phyloP scores from a whole-genome alignment of 2,113 vertebrate species.

The Meleagris gallopavo region DNA sequence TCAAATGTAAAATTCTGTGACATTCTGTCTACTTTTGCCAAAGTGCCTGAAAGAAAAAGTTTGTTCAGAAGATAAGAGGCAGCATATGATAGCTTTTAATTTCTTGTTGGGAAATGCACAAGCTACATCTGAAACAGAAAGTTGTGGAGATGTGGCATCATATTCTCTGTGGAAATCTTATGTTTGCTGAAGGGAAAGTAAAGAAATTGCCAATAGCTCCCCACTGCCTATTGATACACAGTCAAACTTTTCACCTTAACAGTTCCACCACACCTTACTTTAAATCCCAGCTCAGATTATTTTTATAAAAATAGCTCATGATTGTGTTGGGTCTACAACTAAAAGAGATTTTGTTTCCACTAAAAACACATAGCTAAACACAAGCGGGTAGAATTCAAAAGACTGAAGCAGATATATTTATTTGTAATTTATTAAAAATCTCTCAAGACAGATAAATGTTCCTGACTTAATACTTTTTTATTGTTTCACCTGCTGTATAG shows the following conservation, averaged over 20 bases:
- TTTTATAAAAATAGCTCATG: constrained; percentile 44
- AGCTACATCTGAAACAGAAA: neutral
- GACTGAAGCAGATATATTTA: constrained; percentile 59
- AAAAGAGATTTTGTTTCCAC: neutral
- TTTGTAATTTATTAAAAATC: constrained; percentile 71
- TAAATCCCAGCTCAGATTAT: constrained; percentile 31
- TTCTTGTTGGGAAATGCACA: neutral
- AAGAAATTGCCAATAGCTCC: constrained; percentile 22
- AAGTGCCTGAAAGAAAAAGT: neutral
- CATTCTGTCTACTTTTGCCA: neutral
- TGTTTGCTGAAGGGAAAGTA: neutral
- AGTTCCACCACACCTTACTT: constrained; percentile 35
- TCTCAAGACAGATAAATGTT: constrained; percentile 59
- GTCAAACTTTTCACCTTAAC: constrained; percentile 48
- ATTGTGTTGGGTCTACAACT: constrained; percentile 16
- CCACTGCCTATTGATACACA: neutral
- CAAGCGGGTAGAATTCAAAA: constrained; percentile 38
- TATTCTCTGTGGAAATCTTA: neutral
- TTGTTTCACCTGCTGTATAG: constrained; percentile 76
- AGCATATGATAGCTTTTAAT: neutral
- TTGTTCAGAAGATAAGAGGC: neutral
- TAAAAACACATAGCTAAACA: constrained; percentile 71
- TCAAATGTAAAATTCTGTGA: neutral
- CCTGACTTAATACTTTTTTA: constrained; percentile 57
- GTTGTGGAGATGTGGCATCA: neutral